phyloP scores from a whole-genome alignment of 1,140 invertebrate genomes.

The Lithobius niger region DNA sequence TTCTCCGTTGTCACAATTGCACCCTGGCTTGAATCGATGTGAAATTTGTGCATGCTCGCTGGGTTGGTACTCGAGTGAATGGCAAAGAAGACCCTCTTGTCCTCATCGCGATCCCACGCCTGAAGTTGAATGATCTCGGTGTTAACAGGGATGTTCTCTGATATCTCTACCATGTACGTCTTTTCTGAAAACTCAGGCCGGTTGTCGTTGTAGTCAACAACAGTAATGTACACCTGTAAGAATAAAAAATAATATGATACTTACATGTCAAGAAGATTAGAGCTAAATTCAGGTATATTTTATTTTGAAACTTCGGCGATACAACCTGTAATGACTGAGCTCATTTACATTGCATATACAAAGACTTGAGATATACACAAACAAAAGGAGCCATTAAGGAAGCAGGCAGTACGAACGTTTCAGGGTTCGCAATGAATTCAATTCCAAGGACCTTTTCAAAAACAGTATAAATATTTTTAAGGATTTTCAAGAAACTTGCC shows the following conservation, averaged over 20 bases:
- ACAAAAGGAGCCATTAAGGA: no score
- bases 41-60: conserved; percentile 58
- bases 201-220: conserved; percentile 72
- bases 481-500: no score
- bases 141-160: conserved; percentile 49
- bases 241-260: conserved; percentile 18
- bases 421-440: no score
- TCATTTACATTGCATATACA: no score
- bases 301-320: no score
- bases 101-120: conserved; percentile 54
- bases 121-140: conserved; percentile 48
- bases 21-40: conserved; percentile 62
- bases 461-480: no score
- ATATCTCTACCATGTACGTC: conserved; percentile 56
- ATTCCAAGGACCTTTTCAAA: no score
- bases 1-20: conserved; percentile 50
- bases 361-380: no score
- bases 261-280: no score
- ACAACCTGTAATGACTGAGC: no score
- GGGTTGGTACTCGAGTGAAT: conserved; percentile 58
- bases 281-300: no score
- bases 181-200: conserved; percentile 55
- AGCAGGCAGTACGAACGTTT: no score
- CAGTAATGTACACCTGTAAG: conserved; percentile 46
- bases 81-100: conserved; percentile 57